Base-by-base conservation (phyloP, 2,797 vertebrate species). In the Sebastes itinus region DNA sequence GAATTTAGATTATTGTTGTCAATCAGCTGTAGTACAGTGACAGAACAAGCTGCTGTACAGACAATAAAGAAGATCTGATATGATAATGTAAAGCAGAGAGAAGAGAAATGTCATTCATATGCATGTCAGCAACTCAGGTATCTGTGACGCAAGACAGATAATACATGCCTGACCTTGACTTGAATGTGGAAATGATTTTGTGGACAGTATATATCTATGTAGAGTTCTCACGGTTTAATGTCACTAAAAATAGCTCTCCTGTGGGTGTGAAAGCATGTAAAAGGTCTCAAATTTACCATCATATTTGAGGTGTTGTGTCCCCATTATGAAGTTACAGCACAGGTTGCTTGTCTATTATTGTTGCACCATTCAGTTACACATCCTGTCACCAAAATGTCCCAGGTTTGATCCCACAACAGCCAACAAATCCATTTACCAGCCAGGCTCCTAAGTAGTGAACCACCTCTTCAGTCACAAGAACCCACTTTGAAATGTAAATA, bases 1-100 rank as follows among this genome's bases (percentile, higher is more conserved):
- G 38, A 82, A 78, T 84, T 72, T 12, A 68, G 75, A 83, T 88
- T 64, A 66, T 59, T 79, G 30, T 49, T 32, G 46, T 49, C 55
- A 38, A 61, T 72, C 68, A 76, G 52, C 64, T 74, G 55, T 63
- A 49, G 5, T 2, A 23, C 52, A 59, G 58, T 38, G 75, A 64
- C 73, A 13, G 61, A 67, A 69, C 42, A 58, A 74, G 70, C 55
- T 75, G 72, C 65, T 69, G 33, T 4, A n/a, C 30, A 12, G 13
- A 67, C 23, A 63, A 55, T 30, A 71, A 38, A 63, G 33, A 12
- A 18, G 35, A 86, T 67, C 67, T 78, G 49, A 80, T 68, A 8
- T 25, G 65, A 81, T 75, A 14, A 82, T 68, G 22, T 23, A 18
- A 1, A 54, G 54, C 33, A 25, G 18, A 16, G 12, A 11, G 23